These are phyloP conservation scores for Sebastes flavidus DNA, from an alignment of 2,797 vertebrate species.

Conservation along the genomic window DNA sequence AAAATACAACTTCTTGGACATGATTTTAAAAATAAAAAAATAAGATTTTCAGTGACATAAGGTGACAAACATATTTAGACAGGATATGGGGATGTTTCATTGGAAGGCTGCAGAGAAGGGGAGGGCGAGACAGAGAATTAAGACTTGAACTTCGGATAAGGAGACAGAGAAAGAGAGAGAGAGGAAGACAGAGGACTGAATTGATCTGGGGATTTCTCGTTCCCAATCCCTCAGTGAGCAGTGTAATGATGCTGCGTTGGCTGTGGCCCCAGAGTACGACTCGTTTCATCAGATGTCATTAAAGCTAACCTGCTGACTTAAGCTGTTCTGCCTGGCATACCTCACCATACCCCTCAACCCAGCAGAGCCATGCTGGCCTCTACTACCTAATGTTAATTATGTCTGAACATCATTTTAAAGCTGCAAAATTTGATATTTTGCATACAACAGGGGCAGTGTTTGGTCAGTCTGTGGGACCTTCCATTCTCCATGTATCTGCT, in stretches of 20 bases:
- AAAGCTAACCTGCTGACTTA: conserved; percentile 5
- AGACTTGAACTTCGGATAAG: background rate
- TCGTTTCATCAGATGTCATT: conserved; percentile 18
- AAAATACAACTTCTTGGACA: background rate
- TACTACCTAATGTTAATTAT: background rate
- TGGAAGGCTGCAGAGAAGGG: background rate
- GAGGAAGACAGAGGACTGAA: background rate
- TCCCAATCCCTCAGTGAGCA: background rate
- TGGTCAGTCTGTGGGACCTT: too few species aligned
- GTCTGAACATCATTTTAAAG: background rate
- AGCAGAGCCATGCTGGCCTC: background rate
- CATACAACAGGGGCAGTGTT: background rate
- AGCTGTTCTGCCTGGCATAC: background rate
- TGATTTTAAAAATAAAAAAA: background rate
- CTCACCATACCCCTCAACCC: background rate
- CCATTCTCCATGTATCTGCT: too few species aligned
- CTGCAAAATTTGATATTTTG: background rate
- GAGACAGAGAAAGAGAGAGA: background rate
- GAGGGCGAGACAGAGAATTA: background rate
- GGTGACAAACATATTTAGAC: too few species aligned
- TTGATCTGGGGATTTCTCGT: conserved; percentile 3
- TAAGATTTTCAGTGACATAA: background rate
- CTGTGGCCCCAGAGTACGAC: background rate
- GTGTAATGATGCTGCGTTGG: conserved; percentile 1
- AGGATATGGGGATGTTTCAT: background rate